A percentile compares a stretch with the other conserved stretches of the same genome.
Evolutionary conservation across 2,888 invertebrate species (phyloP).

Genomic region (Lysandra bellargus): DNA sequence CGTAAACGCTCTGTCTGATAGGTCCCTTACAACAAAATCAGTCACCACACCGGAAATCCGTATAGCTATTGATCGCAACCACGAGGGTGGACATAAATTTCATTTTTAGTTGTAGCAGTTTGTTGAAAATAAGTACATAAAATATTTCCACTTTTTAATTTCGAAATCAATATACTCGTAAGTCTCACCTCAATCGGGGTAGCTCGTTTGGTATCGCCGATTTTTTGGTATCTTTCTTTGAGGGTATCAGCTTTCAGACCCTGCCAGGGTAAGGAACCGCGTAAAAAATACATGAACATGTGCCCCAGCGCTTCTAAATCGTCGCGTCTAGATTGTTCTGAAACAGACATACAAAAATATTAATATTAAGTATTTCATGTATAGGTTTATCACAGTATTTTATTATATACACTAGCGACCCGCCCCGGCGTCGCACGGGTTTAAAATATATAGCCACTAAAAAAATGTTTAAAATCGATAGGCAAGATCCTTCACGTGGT

Average conservation of each 20-base stretch:
- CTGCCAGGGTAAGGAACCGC: slow-evolving; percentile 99
- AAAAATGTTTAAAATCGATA: no score
- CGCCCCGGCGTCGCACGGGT: no score
- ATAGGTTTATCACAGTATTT: no score
- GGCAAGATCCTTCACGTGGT: no score
- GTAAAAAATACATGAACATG: slow-evolving; percentile 99
- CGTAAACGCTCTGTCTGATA: no score
- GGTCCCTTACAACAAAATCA: no score
- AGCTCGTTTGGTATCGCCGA: slow-evolving; percentile 99
- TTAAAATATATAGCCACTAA: background rate
- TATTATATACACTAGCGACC: no score
- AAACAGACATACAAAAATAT: slow-evolving; percentile 42
- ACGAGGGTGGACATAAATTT: no score
- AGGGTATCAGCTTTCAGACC: slow-evolving; percentile 99
- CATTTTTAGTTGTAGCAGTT: no score
- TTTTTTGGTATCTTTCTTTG: slow-evolving; percentile 99
- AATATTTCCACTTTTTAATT: background rate
- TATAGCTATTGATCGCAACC: no score
- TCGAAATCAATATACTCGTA: background rate
- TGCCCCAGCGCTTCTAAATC: slow-evolving; percentile 99
- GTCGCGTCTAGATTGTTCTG: slow-evolving; percentile 99
- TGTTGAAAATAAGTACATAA: no score
- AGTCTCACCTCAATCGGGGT: slow-evolving; percentile 94
- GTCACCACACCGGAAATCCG: no score
- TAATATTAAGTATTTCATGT: background rate